Evolutionary conservation across 2,113 vertebrate species (phyloP), one percentile per base, ranked within the genome.

Genomic region (Casuarius casuarius): DNA sequence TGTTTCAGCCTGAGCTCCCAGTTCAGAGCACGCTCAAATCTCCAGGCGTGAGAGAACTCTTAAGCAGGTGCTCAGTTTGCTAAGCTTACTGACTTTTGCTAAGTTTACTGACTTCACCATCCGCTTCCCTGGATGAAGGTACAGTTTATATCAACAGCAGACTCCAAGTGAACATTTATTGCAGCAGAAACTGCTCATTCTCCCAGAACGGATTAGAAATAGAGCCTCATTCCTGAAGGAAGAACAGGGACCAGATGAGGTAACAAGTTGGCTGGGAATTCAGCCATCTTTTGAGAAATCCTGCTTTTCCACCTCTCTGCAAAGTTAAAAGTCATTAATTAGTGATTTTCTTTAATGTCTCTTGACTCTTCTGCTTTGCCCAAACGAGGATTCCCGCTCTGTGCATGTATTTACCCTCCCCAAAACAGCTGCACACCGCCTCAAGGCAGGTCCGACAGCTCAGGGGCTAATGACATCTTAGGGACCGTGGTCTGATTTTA

Each of bases 141-240:
- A 1, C 2, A 28, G 80, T 40, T 89, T 11, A 6, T 42, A 12
- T 33, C 3, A 23, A 3, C 58, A 73, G 62, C 25, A 67, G 48
- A 44, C 29, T 91, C 44, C 93, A 79, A 74, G 84, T 61, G 77
- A 75, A 61, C 10, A 42, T 63, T 54, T 71, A 61, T 5, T 74
- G 91, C 87, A 84, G 74, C 74, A 87, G 66, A 75, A 84, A 73
- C 71, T 78, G 52, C 71, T 85, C 93, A 85, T 19, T 82, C 78
- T 76, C 26, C 75, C 62, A 75, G 89, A 82, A 90, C 8, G 48
- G 78, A 68, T 58, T 28, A 94, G 84, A 87, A 82, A 84, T 44
- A 35, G 58, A 86, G 7, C 84, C 48, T n/a, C 35, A 52, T 61
- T 48, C 58, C 82, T 83, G 31, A 85, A 26, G 35, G 44, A 91